phyloP scores from a whole-genome alignment of 2,797 vertebrate species.

The Premnoplex brunnescens region DNA sequence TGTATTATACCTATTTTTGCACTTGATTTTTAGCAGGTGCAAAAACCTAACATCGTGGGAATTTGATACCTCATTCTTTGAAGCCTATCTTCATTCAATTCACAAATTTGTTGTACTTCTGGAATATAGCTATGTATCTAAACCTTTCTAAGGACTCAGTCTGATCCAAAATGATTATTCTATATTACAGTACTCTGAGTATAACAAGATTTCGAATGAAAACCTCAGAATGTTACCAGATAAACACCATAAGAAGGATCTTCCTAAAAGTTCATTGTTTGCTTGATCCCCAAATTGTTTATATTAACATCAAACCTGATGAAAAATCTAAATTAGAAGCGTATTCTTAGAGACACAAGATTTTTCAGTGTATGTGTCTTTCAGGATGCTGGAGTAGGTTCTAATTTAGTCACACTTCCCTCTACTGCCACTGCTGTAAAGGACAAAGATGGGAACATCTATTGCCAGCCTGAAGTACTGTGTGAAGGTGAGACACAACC shows the following conservation, averaged over 20 bases:
- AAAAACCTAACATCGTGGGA: not conserved
- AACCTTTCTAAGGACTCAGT: not conserved
- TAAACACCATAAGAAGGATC: not conserved
- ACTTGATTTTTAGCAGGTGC: not conserved
- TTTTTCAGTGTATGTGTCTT: slow-evolving; percentile 34
- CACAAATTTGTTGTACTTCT: not conserved
- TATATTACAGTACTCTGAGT: not conserved
- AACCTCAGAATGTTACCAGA: not conserved
- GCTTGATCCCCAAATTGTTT: not conserved
- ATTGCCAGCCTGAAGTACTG: slow-evolving; percentile 82
- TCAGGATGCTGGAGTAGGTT: slow-evolving; percentile 80
- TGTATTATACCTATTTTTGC: not conserved
- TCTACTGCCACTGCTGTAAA: slow-evolving; percentile 81
- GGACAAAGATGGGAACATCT: slow-evolving; percentile 81
- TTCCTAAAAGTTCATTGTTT: not conserved
- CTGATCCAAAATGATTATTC: not conserved
- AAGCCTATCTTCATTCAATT: not conserved
- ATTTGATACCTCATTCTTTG: not conserved
- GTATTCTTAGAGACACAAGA: not conserved
- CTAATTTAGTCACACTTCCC: slow-evolving; percentile 81
- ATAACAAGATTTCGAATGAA: not conserved
- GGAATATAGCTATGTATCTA: not conserved
- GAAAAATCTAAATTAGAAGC: not conserved
- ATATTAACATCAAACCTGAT: not conserved
- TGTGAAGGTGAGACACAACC: slow-evolving; percentile 79